These are phyloP conservation scores for Cladopsammia gracilis DNA, from an alignment of 64 coral and sea anemone genomes.

Conservation along the genomic window DNA sequence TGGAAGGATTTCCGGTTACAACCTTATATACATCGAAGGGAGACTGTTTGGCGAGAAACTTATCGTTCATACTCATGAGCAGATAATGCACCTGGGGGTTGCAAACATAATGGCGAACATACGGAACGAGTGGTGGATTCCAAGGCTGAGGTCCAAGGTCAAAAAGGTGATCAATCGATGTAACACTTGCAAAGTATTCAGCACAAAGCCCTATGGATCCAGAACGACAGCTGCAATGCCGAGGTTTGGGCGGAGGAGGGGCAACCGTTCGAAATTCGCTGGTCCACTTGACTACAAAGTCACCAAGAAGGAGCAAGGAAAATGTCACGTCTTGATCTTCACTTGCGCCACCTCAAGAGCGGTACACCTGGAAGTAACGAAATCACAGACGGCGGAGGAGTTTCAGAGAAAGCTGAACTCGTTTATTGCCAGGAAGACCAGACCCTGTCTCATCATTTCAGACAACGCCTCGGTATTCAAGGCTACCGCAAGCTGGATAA, in stretches of 20 bases:
- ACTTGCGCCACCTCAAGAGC: conserved; percentile 55
- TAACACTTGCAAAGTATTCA: conserved; percentile 53
- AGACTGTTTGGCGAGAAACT: conserved; percentile 48
- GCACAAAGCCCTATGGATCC: conserved; percentile 16
- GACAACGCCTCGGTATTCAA: too few species aligned
- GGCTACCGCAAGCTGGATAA: too few species aligned
- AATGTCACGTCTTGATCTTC: conserved; percentile 34
- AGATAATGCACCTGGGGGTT: conserved; percentile 51
- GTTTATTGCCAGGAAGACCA: too few species aligned
- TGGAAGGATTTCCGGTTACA: conserved; percentile 58
- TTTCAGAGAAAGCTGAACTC: too few species aligned
- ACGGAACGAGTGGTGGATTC: conserved; percentile 55
- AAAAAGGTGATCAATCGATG: conserved; percentile 59
- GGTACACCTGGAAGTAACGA: conserved; percentile 39
- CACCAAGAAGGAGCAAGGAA: conserved; percentile 26
- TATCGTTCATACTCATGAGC: conserved; percentile 12
- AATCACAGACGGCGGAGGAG: too few species aligned
- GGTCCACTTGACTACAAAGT: conserved; percentile 57
- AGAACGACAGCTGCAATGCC: conserved; percentile 48
- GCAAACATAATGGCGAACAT: conserved; percentile 57
- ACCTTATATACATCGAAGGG: too few species aligned
- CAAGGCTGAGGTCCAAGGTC: conserved; percentile 53
- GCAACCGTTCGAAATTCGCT: conserved; percentile 39
- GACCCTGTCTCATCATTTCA: too few species aligned
- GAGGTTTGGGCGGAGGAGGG: conserved; percentile 1